Base-by-base conservation (phyloP, 2,888 invertebrate genomes). In the Rotaria socialis region DNA sequence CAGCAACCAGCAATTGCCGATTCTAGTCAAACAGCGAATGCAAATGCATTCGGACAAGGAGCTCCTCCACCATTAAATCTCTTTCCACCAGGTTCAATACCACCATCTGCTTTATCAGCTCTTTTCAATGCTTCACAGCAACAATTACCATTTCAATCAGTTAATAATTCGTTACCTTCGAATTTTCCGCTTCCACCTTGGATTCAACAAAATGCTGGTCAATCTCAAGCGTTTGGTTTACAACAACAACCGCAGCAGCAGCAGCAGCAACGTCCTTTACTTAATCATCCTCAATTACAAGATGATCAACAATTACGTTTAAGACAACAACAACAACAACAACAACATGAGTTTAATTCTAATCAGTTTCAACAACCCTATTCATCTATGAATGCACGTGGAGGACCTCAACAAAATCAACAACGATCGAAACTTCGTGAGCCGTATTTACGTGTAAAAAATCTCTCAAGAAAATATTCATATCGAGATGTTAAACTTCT, bases 401-500 rank as follows among this genome's bases (percentile, higher is more conserved):
- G 35, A 67, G 16, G 19, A 52, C 52, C 11, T 16, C 67, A 67
- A 67, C 58, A 67, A 24, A 24, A 56, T 2, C 56, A 22, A 24
- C 24, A 24, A 67, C 35, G 80, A 47, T 14, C 22, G 24, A 80
- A 80, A 80, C 22, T 80, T 14, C 80, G 80, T 43, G 80, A 80
- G 47, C 80, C 80, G 4, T 80, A 80, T 80, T 47, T 80, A 47
- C 43, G 80, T 47, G 80, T 80, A 8, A 80, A 80, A 47, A 80
- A 80, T 80, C 24, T 80, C 22, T 80, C 80, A 24, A 80, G 47
- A 80, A 80, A 80, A 80, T 80, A 80, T 80, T 80, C 80, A n/a
- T 80, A 80, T 80, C 80, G 80, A n/a, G 80, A 80, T 80, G 80
- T 80, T 47, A 80, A 80, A 47, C 47, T 80, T n/a, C n/a, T 80